Evolutionary conservation across 2,113 vertebrate species (phyloP).

Genomic region (Paramormyrops kingsleyae): DNA sequence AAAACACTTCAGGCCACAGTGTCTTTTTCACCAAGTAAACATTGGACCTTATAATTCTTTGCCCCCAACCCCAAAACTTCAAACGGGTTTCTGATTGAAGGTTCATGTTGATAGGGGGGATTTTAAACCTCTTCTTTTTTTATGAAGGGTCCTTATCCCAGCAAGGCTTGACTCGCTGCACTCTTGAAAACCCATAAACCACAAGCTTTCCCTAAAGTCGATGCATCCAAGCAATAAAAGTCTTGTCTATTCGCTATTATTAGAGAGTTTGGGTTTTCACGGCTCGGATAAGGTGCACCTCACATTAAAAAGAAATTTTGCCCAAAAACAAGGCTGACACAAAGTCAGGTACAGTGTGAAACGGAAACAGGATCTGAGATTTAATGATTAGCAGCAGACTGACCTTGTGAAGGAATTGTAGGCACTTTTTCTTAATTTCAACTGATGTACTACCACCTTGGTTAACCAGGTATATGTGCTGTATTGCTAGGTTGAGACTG

Average conservation of each 20-base stretch:
- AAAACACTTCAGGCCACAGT: neutral
- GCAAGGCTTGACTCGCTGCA: neutral
- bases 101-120: neutral
- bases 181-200: slow-evolving; percentile 14
- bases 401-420: slow-evolving; percentile 44
- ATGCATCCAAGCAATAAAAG: neutral
- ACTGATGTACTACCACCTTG: neutral
- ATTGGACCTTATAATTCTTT: slow-evolving; percentile 6
- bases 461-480: neutral
- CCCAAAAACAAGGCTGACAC: neutral
- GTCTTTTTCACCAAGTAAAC: slow-evolving; percentile 5
- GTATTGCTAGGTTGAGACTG: neutral
- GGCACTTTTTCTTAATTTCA: neutral
- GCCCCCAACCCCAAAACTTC: neutral
- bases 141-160: neutral
- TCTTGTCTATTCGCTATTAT: neutral
- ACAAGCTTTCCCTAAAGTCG: neutral
- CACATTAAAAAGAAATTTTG: neutral
- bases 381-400: slow-evolving; percentile 28
- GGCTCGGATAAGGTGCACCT: slow-evolving; percentile 1
- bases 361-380: slow-evolving; percentile 10
- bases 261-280: neutral
- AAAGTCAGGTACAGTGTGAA: slow-evolving; percentile 18
- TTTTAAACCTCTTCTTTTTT: neutral
- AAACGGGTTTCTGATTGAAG: neutral